Percentiles rank a stretch among this genome's conserved stretches.
phyloP scores from a whole-genome alignment of 2,113 vertebrate species.

The Acanthochromis polyacanthus region DNA sequence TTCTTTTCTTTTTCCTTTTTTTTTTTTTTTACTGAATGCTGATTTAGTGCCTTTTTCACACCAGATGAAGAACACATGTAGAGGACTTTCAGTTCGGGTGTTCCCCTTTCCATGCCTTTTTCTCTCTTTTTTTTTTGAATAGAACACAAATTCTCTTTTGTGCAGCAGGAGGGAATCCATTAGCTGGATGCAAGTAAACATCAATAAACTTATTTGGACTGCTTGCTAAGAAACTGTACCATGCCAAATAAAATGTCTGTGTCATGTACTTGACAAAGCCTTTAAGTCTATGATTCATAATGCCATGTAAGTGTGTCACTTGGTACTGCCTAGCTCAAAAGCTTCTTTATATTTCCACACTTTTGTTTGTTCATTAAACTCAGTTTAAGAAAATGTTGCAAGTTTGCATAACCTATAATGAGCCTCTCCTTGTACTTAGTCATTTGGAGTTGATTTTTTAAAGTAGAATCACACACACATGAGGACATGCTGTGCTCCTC shows the following conservation, averaged over 20 bases:
- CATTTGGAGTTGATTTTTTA: slow-evolving; percentile 13
- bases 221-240: slow-evolving; percentile 14
- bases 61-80: slow-evolving; percentile 82
- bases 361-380: slow-evolving; percentile 5
- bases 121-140: slow-evolving; percentile 41
- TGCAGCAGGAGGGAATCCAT: slow-evolving; percentile 16
- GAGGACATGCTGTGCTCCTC: slow-evolving; percentile 13
- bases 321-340: neutral
- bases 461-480: slow-evolving; percentile 24
- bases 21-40: slow-evolving; percentile 27
- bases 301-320: neutral
- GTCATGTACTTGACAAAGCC: slow-evolving; percentile 9
- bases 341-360: neutral
- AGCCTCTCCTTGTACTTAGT: slow-evolving; percentile 4
- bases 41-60: slow-evolving; percentile 69
- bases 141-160: slow-evolving; percentile 46
- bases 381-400: neutral
- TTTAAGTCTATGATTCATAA: slow-evolving; percentile 18
- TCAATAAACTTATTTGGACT: slow-evolving; percentile 19
- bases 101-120: slow-evolving; percentile 40
- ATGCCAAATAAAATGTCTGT: neutral
- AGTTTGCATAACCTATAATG: slow-evolving; percentile 9
- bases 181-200: slow-evolving; percentile 38
- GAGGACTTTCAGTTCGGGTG: slow-evolving; percentile 31
- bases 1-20: slow-evolving; percentile 8